Evolutionary conservation across 2,888 invertebrate genomes (phyloP).

Genomic region (Polydrusus pterygomalis): DNA sequence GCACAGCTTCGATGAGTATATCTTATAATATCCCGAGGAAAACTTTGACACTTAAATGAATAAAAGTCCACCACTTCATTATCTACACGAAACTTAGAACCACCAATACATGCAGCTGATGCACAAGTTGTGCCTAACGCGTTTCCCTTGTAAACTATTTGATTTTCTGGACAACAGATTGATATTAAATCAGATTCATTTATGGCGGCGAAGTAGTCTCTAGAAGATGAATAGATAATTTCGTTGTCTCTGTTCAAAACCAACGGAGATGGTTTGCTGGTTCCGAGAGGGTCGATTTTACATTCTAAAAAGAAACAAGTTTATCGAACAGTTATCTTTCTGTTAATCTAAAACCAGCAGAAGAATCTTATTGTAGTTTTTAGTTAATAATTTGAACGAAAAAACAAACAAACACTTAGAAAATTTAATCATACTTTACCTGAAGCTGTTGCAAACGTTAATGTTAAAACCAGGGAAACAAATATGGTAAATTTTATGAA

Average conservation of each 20-base stretch:
- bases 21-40: conserved; percentile 61
- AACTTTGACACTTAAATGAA: conserved; percentile 37
- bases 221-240: conserved; percentile 42
- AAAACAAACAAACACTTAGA: no score
- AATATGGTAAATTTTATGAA: neutral
- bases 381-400: no score
- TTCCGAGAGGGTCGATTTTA: conserved; percentile 34
- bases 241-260: conserved; percentile 27
- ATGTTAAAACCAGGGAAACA: neutral
- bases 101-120: conserved; percentile 30
- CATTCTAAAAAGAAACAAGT: conserved; percentile 52
- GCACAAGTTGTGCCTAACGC: neutral
- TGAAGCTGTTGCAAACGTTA: neutral
- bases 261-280: conserved; percentile 36
- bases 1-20: conserved; percentile 72
- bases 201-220: conserved; percentile 5
- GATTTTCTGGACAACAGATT: conserved; percentile 49
- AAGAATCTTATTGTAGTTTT: no score
- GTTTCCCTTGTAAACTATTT: conserved; percentile 17
- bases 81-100: conserved; percentile 16
- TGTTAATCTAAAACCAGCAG: neutral
- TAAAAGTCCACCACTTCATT: conserved; percentile 23
- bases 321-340: no score
- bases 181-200: conserved; percentile 23
- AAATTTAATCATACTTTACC: neutral